Conservation (phyloP, 2,888 invertebrate species). For the Terebella lapidaria region DNA sequence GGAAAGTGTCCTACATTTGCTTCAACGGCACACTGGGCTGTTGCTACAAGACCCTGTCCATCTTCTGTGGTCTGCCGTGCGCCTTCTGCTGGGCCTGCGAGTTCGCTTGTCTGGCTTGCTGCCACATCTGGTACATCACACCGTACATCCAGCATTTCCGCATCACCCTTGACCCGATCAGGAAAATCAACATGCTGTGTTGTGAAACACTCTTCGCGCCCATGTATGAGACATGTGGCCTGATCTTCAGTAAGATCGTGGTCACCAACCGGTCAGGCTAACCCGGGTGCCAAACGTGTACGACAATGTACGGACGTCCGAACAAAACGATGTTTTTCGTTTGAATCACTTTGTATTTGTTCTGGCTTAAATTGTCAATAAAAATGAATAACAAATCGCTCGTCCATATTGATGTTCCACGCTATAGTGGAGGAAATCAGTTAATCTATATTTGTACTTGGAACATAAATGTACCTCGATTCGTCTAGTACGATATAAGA, state of each 20-base stretch:
- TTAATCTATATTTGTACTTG: no score
- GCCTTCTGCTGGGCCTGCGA: slow-evolving; percentile 59
- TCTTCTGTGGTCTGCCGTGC: slow-evolving; percentile 64
- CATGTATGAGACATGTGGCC: slow-evolving; percentile 10
- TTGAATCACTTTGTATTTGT: no score
- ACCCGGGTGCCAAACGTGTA: no score
- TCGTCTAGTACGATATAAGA: no score
- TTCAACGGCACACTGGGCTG: slow-evolving; percentile 64
- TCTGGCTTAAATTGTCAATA: no score
- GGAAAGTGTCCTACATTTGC: slow-evolving; percentile 65
- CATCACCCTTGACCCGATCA: slow-evolving; percentile 62
- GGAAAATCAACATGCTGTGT: slow-evolving; percentile 7
- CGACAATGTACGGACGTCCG: no score
- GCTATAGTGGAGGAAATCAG: no score
- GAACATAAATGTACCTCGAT: no score
- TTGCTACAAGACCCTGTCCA: slow-evolving; percentile 66
- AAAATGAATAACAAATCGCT: no score
- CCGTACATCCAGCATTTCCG: slow-evolving; percentile 65
- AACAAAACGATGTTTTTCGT: no score
- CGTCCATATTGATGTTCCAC: no score
- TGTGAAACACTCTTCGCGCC: slow-evolving; percentile 19
- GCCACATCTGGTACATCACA: slow-evolving; percentile 69
- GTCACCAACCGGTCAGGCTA: slow-evolving; percentile 8
- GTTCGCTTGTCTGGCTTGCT: slow-evolving; percentile 56
- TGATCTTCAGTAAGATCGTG: slow-evolving; percentile 19